Percentiles rank a stretch among this genome's conserved stretches.
Evolutionary conservation across 2,797 vertebrate genomes (phyloP).

Genomic region (Helicolenus hilgendorfi): DNA sequence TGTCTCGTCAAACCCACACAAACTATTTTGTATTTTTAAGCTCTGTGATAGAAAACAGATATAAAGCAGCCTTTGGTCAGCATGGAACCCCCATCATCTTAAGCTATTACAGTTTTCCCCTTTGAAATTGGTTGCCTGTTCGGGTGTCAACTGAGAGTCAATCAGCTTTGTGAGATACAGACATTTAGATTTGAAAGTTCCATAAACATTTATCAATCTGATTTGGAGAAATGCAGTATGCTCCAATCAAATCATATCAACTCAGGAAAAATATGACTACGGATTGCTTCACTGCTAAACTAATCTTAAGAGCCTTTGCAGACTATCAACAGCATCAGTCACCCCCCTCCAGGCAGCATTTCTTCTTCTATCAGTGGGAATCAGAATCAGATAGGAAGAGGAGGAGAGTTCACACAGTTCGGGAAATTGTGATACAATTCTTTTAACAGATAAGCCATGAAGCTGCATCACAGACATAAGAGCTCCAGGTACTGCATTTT

Average conservation of each 20-base stretch:
- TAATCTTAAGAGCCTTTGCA: constrained; percentile 1
- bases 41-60: not conserved
- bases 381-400: constrained; percentile 17
- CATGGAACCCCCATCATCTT: not conserved
- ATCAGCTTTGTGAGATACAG: not conserved
- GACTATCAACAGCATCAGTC: constrained; percentile 3
- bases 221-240: not conserved
- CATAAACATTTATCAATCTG: not conserved
- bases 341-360: not conserved
- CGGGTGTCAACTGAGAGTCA: not conserved
- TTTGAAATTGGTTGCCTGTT: not conserved
- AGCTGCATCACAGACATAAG: not conserved
- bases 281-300: not conserved
- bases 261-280: not conserved
- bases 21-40: not conserved
- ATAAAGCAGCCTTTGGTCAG: not conserved
- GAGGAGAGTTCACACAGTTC: constrained; percentile 21
- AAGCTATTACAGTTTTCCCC: not conserved
- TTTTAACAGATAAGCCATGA: not conserved
- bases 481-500: not conserved
- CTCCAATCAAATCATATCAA: not conserved
- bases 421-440: constrained; percentile 12
- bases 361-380: constrained; percentile 21
- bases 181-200: not conserved
- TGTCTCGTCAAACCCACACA: not conserved